phyloP scores from a whole-genome alignment of 2,797 vertebrate genomes.

The Sylvilagus floridanus region DNA sequence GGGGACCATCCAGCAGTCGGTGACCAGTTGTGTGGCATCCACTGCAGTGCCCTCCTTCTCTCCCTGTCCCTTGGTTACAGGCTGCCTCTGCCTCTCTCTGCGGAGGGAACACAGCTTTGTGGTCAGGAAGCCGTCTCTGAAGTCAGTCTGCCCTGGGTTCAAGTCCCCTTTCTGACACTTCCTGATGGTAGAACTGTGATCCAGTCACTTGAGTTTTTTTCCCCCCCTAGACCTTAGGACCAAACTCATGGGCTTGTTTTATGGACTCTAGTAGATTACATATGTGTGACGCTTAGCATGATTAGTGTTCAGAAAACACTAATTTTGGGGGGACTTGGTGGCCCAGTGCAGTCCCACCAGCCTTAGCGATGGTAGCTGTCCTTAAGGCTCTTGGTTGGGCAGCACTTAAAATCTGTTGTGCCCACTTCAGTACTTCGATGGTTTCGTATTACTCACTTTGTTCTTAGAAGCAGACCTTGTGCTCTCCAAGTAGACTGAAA shows the following conservation, averaged over 20 bases:
- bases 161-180: background rate
- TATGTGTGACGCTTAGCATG: background rate
- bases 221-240: background rate
- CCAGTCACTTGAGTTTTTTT: background rate
- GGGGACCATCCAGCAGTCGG: background rate
- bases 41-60: background rate
- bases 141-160: background rate
- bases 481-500: background rate
- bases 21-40: background rate
- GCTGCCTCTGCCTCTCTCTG: background rate
- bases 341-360: background rate
- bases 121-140: background rate
- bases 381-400: background rate
- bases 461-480: background rate
- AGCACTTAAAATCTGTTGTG: background rate
- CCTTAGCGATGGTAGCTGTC: background rate
- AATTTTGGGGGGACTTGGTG: background rate
- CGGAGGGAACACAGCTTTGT: background rate
- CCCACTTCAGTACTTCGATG: background rate
- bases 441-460: background rate
- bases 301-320: constrained; percentile 8
- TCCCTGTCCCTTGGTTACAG: background rate
- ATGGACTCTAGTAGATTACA: background rate
- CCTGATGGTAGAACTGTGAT: background rate
- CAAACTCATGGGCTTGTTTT: background rate